phyloP scores from a whole-genome alignment of 2,797 vertebrate genomes.

The Pseudomugil gertrudae region DNA sequence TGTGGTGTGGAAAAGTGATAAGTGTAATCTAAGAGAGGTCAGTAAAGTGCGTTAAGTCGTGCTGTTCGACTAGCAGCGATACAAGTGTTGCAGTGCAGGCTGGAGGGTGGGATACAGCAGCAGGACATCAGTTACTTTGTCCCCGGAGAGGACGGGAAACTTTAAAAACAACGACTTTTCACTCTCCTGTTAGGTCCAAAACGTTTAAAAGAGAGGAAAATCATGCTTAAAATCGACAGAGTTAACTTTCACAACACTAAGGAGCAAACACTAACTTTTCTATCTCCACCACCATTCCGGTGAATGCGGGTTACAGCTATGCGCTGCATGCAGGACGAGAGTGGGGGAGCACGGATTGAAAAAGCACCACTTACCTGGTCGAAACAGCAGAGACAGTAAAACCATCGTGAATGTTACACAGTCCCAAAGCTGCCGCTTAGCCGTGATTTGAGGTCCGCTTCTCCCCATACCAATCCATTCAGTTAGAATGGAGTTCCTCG shows the following conservation, averaged over 20 bases:
- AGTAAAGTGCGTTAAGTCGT: slow-evolving; percentile 45
- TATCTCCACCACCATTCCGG: slow-evolving; percentile 42
- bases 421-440: slow-evolving; percentile 86
- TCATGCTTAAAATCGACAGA: background rate
- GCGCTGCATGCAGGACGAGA: slow-evolving; percentile 49
- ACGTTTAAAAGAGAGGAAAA: background rate
- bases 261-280: slow-evolving; percentile 34
- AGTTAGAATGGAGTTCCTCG: slow-evolving; percentile 84
- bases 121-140: slow-evolving; percentile 26
- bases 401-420: slow-evolving; percentile 82
- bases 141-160: slow-evolving; percentile 29
- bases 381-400: slow-evolving; percentile 81
- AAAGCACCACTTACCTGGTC: slow-evolving; percentile 78
- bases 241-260: background rate
- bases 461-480: slow-evolving; percentile 90
- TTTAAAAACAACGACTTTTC: slow-evolving; percentile 11
- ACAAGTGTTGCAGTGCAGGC: slow-evolving; percentile 11
- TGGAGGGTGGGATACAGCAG: slow-evolving; percentile 23
- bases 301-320: slow-evolving; percentile 20
- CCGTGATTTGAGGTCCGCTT: slow-evolving; percentile 85
- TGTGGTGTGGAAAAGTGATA: background rate
- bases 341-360: slow-evolving; percentile 45
- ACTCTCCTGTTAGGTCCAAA: no score
- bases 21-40: background rate
- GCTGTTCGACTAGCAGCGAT: slow-evolving; percentile 51